Base-by-base conservation (phyloP, 2,888 invertebrate species). In the Leucophenga montana region DNA sequence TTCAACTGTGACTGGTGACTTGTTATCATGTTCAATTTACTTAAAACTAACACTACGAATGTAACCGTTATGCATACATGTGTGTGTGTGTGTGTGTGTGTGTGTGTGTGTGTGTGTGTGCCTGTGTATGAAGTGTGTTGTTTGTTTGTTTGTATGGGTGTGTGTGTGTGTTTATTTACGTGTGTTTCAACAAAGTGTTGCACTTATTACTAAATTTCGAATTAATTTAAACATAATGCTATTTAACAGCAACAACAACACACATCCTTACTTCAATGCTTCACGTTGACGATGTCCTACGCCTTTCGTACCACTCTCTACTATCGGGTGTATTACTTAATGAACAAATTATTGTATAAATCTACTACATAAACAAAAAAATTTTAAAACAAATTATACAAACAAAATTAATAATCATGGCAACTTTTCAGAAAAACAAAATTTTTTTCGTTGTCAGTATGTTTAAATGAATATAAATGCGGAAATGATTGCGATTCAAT, bases 121-220 rank as follows among this genome's bases (percentile, higher is more conserved):
- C 18, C n/a, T n/a, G n/a, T n/a, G n/a, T n/a, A n/a, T n/a, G n/a
- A 69, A 67, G 54, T 73, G 48, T 69, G 68, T 33, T 72, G 48
- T 69, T 33, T 72, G 57, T 46, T 13, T 20, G 59, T 71, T 66
- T 70, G 72, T 66, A 11, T 64, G 48, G 56, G 56, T 70, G 54
- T 73, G 64, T 71, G 73, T 74, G 70, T 68, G 74, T 73, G 14
- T 64, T 44, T 59, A 57, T 70, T 50, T 72, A 61, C 71, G 73
- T 74, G 69, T 68, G 74, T 73, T 69, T 77, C 77, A 79, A 79
- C 79, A 79, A 79, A 73, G 79, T 79, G 79, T 77, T 75, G 76
- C 64, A 61, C 74, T 74, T 75, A 78, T 76, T 77, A 77, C 76
- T 64, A 57, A 22, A 8, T 57, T 57, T 57, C n/a, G 16, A 6